Base-by-base conservation (phyloP, 2,797 vertebrate species). In the Protonibea diacanthus region DNA sequence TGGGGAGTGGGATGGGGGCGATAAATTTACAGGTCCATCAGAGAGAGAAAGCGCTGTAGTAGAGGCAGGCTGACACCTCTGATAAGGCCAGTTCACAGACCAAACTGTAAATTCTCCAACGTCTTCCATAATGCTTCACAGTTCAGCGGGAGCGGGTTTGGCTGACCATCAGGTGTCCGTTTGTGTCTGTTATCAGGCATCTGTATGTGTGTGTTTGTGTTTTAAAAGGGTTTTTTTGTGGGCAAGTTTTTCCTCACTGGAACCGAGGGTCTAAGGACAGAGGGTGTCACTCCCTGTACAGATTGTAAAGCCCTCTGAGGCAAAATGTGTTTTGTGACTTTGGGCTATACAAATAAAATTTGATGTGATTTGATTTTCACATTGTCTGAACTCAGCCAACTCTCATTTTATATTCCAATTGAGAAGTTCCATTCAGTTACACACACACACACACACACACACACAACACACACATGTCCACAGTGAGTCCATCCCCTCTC, bases 131-230 rank as follows among this genome's bases (percentile, higher is more conserved):
- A 73, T 81, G 78, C 78, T 60, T 87, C 66, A 25, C 60, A 52
- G 77, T 90, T 71, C 80, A 63, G 82, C 68, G 40, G 73, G 85
- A 83, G 78, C 71, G 71, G 87, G 63, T 10, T 15, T 68, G 8
- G 48, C 63, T 93, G 93, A 94, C 93, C 94, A 93, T 94, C 92
- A 90, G 86, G 73, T 83, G 82, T 77, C 78, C 56, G 49, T 45
- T 90, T 94, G 89, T 92, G 83, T 88, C 91, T 91, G 83, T 88
- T 92, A 89, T 91, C 86, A 71, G 76, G 25, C 60, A 20, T 49
- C 20, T 74, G 68, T 65, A 68, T 47, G 53, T 53, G 58, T 71
- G 64, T 58, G 60, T 4, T 51, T 53, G 64, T 67, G 78, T 63
- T 27, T 27, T 27, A 27, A 27, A 27, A 27, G 25, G 25, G 3